These are phyloP conservation scores for Sebastes elongatus DNA, from an alignment of 2,797 vertebrate genomes.

Conservation along the genomic window DNA sequence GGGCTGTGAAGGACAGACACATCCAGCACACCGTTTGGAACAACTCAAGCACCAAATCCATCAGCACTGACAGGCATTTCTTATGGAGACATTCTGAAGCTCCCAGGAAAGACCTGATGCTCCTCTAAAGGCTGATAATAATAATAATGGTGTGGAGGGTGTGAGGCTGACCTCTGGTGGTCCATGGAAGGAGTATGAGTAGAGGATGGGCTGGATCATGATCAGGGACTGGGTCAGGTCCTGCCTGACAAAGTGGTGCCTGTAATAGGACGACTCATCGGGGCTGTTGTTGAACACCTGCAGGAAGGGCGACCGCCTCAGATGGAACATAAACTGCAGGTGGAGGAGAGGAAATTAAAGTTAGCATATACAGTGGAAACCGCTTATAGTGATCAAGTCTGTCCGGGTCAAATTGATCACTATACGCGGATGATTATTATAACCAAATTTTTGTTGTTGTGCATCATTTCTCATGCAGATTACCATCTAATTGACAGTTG, in stretches of 20 bases:
- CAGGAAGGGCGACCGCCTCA: constrained; percentile 95
- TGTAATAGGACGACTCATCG: constrained; percentile 95
- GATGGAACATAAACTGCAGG: constrained; percentile 96
- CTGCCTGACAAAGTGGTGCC: constrained; percentile 95
- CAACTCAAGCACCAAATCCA: background rate
- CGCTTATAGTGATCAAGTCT: no score
- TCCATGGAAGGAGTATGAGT: constrained; percentile 97
- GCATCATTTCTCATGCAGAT: no score
- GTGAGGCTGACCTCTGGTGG: constrained; percentile 91
- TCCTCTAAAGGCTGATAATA: background rate
- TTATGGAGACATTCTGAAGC: background rate
- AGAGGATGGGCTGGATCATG: constrained; percentile 98
- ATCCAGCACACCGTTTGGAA: background rate
- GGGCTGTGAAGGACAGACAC: constrained; percentile 79
- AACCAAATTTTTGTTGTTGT: no score
- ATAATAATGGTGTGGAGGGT: background rate
- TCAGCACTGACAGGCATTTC: background rate
- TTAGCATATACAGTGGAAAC: no score
- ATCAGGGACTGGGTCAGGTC: constrained; percentile 98
- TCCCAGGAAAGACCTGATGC: background rate
- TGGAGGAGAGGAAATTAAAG: background rate
- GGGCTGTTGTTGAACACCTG: constrained; percentile 99
- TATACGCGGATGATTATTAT: no score
- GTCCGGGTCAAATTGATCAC: no score
- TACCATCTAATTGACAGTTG: no score